Evolutionary conservation across 2,888 invertebrate species (phyloP), one percentile per base, ranked within the genome.

Genomic region (Melinopterus prodromus): DNA sequence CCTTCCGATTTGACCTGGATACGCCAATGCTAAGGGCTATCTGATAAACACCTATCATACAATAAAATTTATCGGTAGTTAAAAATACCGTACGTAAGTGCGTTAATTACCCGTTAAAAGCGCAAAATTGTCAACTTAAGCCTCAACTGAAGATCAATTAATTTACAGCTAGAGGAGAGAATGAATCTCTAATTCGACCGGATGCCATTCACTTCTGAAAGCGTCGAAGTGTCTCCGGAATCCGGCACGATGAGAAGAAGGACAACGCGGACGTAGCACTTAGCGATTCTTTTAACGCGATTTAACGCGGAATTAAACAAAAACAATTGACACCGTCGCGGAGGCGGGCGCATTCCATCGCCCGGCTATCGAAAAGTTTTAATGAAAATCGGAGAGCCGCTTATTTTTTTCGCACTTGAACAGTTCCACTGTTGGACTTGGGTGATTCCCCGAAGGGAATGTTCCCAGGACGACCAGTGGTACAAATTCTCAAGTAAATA

Each of bases 301-400:
- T 74, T 74, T 74, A 74, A 74, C 74, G 12, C 15, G 35, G 15
- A 37, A 74, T 74, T 74, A 74, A 74, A 74, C 74, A 74, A 74
- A 74, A 74, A 74, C 74, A 74, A 74, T 74, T 37, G 36, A n/a
- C 26, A 16, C 35, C 71, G 71, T 35, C 70, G 70, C n/a, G 70
- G 9, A 35, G 35, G 16, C 26, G 15, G n/a, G n/a, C n/a, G 16
- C 71, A 15, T 16, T 15, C 6, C 12, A 15, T 74, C 74, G 74
- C 35, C 3, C 35, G n/a, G 35, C 74, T 35, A n/a, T 71, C 71
- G 74, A 36, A 74, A 74, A 74, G 35, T 74, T 74, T 74, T 74
- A 74, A 74, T 74, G 74, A 74, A 74, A 74, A 35, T 37, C 35
- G 36, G 35, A 35, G 15, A 35, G 3, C 37, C 74, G n/a, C 26